Conservation (phyloP, 2,113 vertebrate genomes). For the Scomber colias region DNA sequence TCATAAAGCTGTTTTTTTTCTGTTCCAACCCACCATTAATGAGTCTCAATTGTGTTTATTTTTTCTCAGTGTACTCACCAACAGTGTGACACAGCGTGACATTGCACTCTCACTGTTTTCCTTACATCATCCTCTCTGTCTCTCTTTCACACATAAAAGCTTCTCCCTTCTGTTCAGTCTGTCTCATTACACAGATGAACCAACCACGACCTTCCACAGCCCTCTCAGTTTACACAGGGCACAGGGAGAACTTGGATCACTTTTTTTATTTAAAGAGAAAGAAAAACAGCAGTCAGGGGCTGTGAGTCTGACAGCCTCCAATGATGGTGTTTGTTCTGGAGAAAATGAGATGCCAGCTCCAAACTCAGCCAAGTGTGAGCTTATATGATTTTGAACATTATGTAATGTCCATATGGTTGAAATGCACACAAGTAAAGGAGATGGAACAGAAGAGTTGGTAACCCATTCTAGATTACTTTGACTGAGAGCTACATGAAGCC, state of each 20-base stretch:
- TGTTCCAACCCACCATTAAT: background rate
- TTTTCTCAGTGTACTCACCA: no score
- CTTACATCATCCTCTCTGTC: background rate
- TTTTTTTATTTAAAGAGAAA: background rate
- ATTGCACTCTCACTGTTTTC: background rate
- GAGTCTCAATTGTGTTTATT: background rate
- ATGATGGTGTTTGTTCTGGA: background rate
- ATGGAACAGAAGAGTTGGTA: no score
- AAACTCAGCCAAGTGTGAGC: constrained; percentile 21
- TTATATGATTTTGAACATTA: constrained; percentile 14
- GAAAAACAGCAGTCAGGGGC: background rate
- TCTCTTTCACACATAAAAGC: background rate
- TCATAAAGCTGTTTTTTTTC: no score
- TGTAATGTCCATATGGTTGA: background rate
- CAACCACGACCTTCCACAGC: background rate
- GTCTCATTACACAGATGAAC: constrained; percentile 4
- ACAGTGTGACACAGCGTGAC: no score
- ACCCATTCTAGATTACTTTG: no score
- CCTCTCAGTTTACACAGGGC: background rate
- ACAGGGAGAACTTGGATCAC: background rate
- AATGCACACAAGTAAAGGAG: background rate
- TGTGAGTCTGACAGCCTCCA: background rate
- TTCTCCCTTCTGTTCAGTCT: background rate
- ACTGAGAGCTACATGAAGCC: no score
- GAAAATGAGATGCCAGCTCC: background rate